Evolutionary conservation across 2,797 vertebrate genomes (phyloP), one percentile per base, ranked within the genome.

Genomic region (Todus mexicanus): DNA sequence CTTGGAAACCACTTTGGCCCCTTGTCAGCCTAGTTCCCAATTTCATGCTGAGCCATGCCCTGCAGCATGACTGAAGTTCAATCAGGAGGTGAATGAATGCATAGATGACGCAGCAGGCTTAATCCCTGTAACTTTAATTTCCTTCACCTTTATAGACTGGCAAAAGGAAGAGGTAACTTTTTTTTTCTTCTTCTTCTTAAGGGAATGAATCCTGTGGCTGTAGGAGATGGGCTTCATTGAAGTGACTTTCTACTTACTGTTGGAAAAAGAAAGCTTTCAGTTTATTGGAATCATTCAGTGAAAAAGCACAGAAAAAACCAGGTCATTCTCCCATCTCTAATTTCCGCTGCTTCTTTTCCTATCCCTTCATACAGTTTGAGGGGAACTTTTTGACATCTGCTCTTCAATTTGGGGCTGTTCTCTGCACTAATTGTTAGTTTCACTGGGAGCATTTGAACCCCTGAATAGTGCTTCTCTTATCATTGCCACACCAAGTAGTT

Each of bases 71-170:
- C 68, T 79, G 73, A 75, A 87, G 90, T 92, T 92, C 93, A 88
- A 38, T 48, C 37, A 57, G 54, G 38, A 90, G 33, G 25, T 82
- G 73, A 92, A 87, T 84, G 73, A 84, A 87, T 86, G 63, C 60
- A 56, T 42, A 75, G 84, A 66, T 53, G 68, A 72, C 69, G 88
- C 74, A 87, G 71, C 70, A 89, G 84, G 59, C 70, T 88, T 96
- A 90, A 86, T 93, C 83, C 90, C 77, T 43, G 42, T 60, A 76
- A 86, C 87, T 84, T 95, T 89, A 86, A 95, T 96, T 96, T 93
- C 71, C 85, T 95, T 87, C 35, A 60, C 65, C 40, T 91, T 84
- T 78, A 78, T 21, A 81, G 56, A 25, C 33, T 48, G 12, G 33
- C 37, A 82, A 92, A 93, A 93, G 15, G 31, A 94, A 89, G 60